Evolutionary conservation across 2,888 invertebrate genomes (phyloP), one percentile per base, ranked within the genome.

Genomic region (Lasioglossum marginatum): DNA sequence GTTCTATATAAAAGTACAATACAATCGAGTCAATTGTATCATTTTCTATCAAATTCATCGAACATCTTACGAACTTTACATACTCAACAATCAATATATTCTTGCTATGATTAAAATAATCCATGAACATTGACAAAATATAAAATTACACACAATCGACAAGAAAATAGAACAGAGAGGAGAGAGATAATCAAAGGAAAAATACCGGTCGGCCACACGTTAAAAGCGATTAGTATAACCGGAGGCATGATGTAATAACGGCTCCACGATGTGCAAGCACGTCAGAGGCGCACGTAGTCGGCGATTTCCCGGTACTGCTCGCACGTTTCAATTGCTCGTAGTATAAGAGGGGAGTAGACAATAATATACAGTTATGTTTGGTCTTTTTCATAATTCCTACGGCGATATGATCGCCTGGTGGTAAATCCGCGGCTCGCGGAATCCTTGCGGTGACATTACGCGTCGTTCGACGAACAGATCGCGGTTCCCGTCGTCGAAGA

Each of bases 371-470:
- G 74, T 45, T 16, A 66, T 70, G 40, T 31, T n/a, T 48, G 45
- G 27, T n/a, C 75, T 81, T 85, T 84, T 86, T 85, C 87, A 43
- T 40, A 73, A 85, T 86, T 91, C 90, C 83, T 88, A 2, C 27
- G 31, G 6, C 16, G 4, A 60, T 86, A 91, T 95, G 92, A 66
- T 90, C 68, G 85, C 95, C 95, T 93, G 93, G 75, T 94, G 72
- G 77, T 77, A 89, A 93, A 94, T 94, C 93, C 94, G 93, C 93
- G 93, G 89, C 92, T 92, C 93, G 94, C 94, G 94, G 93, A 94
- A 94, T 94, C 94, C 93, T 93, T 91, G 92, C 91, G 93, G 92
- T 92, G 92, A 93, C 93, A 93, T 93, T 91, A 91, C 90, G 92
- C 90, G 90, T 89, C 91, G 92, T 85, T 68, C 37, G 82, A 79